Evolutionary conservation across 2,797 vertebrate species (phyloP), one percentile per base, ranked within the genome.

Genomic region (Enteromius unitaeniatus): DNA sequence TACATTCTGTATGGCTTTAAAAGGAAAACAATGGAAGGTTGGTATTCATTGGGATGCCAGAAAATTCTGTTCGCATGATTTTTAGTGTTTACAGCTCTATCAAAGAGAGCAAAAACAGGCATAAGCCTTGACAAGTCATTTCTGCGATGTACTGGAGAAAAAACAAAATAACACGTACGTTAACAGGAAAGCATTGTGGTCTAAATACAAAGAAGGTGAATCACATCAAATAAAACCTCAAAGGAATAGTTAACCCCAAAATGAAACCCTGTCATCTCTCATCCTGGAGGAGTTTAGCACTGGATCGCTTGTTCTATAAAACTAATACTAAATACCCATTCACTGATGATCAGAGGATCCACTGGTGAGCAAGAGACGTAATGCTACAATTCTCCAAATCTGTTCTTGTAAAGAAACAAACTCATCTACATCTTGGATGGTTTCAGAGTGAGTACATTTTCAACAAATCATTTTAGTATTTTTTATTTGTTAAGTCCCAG

Each of bases 61-160:
- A 21, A n/a, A 31, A 65, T 64, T 45, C 37, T 0, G 37, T 42
- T 42, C 1, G 26, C 26, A 62, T 15, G 6, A 28, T 28, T 77
- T 80, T 69, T 10, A 9, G 64, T 70, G 78, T 55, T 28, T 28
- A 42, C 34, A 69, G 34, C 10, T 19, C 69, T 28, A 69, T 21
- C 65, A 42, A 68, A 79, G 45, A 67, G 62, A 34, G 62, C 74
- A 14, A 19, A 28, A 47, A 51, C 26, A 37, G 13, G 2, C 14
- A 79, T 9, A 55, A 80, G 10, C 40, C 40, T 51, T 51, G 47
- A 73, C 26, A 21, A 51, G 73, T 37, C 21, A 75, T 55, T 37
- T 55, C 11, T 58, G 34, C 51, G 40, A 21, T 53, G 21, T 23
- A 15, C 23, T 75, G 28, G 11, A n/a, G 15, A 34, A 72, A 3